Percentiles rank a stretch among this genome's conserved stretches.
These are phyloP conservation scores for Dryobates pubescens DNA, from an alignment of 2,797 vertebrate species.

Conservation along the genomic window DNA sequence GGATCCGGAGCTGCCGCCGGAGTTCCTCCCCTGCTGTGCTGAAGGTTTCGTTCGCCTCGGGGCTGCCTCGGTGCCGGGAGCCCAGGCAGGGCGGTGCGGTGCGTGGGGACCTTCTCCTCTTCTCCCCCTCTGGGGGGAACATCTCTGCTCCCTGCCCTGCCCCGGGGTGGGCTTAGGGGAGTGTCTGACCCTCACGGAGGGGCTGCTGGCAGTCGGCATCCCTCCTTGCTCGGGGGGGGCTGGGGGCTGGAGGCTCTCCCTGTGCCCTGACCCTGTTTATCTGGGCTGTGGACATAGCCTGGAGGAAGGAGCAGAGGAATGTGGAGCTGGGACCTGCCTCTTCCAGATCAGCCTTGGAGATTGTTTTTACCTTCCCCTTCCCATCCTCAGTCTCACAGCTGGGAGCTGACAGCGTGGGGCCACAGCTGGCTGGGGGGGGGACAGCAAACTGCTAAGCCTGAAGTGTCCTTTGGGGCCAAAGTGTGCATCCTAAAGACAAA, in stretches of 20 bases:
- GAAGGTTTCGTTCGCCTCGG: neutral
- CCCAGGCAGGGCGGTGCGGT: neutral
- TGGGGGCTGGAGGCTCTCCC: neutral
- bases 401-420: rapidly evolving
- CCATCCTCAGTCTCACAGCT: rapidly evolving
- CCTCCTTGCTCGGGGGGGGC: rapidly evolving
- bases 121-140: neutral
- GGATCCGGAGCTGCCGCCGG: neutral
- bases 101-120: neutral
- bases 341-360: neutral
- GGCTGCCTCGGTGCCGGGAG: neutral
- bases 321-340: neutral
- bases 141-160: neutral
- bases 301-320: constrained; percentile 40
- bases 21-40: neutral
- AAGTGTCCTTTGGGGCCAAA: neutral
- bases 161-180: neutral
- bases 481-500: rapidly evolving
- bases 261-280: neutral
- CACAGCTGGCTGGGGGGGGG: neutral
- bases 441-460: neutral
- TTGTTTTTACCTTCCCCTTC: neutral
- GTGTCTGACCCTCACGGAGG: rapidly evolving
- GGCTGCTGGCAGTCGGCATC: neutral
- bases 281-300: neutral